phyloP scores from a whole-genome alignment of 1,140 invertebrate species.

The Teleopsis dalmanni region DNA sequence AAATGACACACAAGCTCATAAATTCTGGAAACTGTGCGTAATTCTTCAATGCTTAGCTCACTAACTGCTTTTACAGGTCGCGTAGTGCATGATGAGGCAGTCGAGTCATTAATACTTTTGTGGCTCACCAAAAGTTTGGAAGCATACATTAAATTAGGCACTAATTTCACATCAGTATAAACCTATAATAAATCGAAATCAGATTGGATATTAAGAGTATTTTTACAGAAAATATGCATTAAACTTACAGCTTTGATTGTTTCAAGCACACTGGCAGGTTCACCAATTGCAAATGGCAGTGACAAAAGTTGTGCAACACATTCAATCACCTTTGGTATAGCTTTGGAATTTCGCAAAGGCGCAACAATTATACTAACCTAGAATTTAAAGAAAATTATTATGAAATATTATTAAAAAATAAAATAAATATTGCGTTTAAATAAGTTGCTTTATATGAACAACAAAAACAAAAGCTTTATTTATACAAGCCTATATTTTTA shows the following conservation, averaged over 20 bases:
- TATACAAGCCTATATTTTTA: too few relatives aligned
- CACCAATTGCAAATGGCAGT: constrained; percentile 60
- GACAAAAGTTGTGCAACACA: constrained; percentile 63
- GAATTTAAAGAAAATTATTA: constrained; percentile 4
- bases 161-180: constrained; percentile 65
- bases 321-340: constrained; percentile 55
- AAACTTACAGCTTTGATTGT: constrained; percentile 45
- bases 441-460: too few relatives aligned
- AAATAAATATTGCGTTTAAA: too few relatives aligned
- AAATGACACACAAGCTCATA: constrained; percentile 64
- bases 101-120: constrained; percentile 29
- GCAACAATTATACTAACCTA: constrained; percentile 60
- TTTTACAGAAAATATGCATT: neutral
- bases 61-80: constrained; percentile 39
- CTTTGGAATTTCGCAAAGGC: constrained; percentile 58
- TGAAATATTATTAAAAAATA: too few relatives aligned
- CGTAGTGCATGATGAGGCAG: constrained; percentile 17
- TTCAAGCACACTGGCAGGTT: constrained; percentile 51
- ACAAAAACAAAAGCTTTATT: too few relatives aligned
- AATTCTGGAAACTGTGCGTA: constrained; percentile 58
- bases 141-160: constrained; percentile 69
- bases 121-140: constrained; percentile 54
- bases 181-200: constrained; percentile 38
- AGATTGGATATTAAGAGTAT: neutral
- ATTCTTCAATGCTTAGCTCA: constrained; percentile 51